Evolutionary conservation across 2,113 vertebrate species (phyloP).

Genomic region (Melanocharis versteri): DNA sequence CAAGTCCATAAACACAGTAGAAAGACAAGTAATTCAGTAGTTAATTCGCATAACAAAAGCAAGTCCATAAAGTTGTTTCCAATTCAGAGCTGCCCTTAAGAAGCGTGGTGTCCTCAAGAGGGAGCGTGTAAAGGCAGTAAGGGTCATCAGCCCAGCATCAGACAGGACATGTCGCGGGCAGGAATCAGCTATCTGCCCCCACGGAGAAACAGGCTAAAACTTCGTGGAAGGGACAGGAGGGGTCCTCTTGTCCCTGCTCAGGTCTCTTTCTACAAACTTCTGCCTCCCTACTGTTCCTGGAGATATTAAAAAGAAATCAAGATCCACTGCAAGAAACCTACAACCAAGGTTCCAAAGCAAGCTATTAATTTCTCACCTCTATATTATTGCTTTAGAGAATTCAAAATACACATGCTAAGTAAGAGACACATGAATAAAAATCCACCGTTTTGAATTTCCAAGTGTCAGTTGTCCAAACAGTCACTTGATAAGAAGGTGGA

Average conservation of each 20-base stretch:
- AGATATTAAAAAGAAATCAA: background rate
- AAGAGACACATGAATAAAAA: background rate
- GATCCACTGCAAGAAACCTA: background rate
- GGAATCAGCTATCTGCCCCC: background rate
- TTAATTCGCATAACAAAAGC: slow-evolving; percentile 57
- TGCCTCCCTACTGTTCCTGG: background rate
- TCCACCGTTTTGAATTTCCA: background rate
- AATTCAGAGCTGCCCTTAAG: background rate
- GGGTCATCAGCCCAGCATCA: background rate
- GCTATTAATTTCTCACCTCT: background rate
- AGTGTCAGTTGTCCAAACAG: background rate
- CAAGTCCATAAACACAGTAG: slow-evolving; percentile 48
- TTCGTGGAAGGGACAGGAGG: background rate
- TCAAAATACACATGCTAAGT: background rate
- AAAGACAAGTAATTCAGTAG: slow-evolving; percentile 36
- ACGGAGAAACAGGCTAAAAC: background rate
- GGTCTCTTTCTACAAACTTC: background rate
- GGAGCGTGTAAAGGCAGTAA: background rate
- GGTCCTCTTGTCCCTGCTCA: background rate
- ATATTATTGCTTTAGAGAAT: background rate
- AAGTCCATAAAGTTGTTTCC: slow-evolving; percentile 63
- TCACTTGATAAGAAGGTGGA: background rate
- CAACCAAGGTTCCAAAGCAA: background rate
- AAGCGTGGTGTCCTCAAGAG: background rate
- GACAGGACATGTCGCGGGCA: background rate